phyloP scores from a whole-genome alignment of 2,797 vertebrate genomes.

The Sternarchorhynchus goeldii region DNA sequence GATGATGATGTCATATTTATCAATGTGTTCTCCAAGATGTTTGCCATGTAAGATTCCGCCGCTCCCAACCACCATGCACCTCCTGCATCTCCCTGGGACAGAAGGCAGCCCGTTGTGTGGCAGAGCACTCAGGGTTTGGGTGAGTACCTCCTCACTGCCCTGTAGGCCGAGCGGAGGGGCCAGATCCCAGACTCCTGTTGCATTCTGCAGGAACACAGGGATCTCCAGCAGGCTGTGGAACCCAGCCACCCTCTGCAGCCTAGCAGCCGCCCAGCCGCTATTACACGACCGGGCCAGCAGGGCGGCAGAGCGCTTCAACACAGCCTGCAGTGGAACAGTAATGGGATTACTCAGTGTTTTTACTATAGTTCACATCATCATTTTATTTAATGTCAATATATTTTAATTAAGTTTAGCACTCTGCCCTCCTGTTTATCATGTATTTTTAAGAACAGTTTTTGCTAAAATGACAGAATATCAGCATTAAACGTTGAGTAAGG shows the following conservation, averaged over 20 bases:
- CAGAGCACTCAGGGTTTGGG: constrained; percentile 66
- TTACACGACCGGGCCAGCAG: constrained; percentile 68
- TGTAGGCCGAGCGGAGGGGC: constrained; percentile 75
- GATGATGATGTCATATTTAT: constrained; percentile 78
- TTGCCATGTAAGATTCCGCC: constrained; percentile 77
- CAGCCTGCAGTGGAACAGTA: constrained; percentile 55
- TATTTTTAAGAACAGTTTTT: no score
- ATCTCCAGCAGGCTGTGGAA: constrained; percentile 64
- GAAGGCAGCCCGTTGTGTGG: constrained; percentile 66
- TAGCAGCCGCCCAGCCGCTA: constrained; percentile 63
- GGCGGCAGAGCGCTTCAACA: constrained; percentile 69
- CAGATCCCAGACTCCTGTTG: constrained; percentile 55
- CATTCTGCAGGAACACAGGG: constrained; percentile 71
- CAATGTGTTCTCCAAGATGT: constrained; percentile 77
- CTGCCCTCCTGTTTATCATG: no score
- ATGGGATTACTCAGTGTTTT: background rate
- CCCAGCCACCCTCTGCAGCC: constrained; percentile 61
- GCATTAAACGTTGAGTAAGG: background rate
- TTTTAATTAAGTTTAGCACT: background rate
- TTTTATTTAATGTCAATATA: no score
- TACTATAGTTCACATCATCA: background rate
- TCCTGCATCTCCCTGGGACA: constrained; percentile 62
- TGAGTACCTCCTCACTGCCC: constrained; percentile 70
- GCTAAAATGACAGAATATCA: background rate
- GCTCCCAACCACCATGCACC: constrained; percentile 78